Conservation (phyloP, 2,888 invertebrate genomes). For the Vanessa cardui region DNA sequence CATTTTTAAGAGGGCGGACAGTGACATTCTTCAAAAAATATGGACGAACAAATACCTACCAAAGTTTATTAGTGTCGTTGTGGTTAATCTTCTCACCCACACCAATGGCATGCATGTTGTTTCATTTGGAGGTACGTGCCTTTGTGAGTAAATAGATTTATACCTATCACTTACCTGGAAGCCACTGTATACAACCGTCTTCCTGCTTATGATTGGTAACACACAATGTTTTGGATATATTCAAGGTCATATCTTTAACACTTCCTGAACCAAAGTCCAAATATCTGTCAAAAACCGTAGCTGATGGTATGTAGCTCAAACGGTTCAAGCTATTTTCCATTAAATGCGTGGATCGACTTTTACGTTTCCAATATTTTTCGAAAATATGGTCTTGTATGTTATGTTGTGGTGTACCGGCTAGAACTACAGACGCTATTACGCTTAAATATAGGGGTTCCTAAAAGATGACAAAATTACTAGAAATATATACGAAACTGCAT, state of each 20-base stretch:
- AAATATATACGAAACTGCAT: background rate
- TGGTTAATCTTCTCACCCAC: no score
- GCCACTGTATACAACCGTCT: constrained; percentile 72
- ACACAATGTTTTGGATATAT: constrained; percentile 73
- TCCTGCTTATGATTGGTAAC: constrained; percentile 72
- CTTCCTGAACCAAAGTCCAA: constrained; percentile 73
- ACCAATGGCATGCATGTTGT: no score
- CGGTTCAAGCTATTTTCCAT: constrained; percentile 75
- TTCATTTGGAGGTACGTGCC: no score
- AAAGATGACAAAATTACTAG: background rate
- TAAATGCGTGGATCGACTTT: constrained; percentile 59
- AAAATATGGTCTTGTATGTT: constrained; percentile 63
- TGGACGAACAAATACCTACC: no score
- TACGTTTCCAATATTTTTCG: constrained; percentile 59
- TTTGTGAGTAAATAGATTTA: no score
- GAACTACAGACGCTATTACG: constrained; percentile 61
- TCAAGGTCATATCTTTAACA: constrained; percentile 60
- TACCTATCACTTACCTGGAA: constrained; percentile 58
- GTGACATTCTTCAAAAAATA: no score
- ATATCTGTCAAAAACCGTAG: constrained; percentile 70
- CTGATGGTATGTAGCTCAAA: constrained; percentile 64
- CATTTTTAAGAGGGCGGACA: no score
- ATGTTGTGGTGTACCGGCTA: constrained; percentile 61
- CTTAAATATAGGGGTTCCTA: constrained; percentile 70
- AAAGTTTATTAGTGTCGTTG: no score